Percentiles rank a stretch among this genome's conserved stretches.
Evolutionary conservation across 2,797 vertebrate genomes (phyloP).

Genomic region (Halcyon leucocephala): DNA sequence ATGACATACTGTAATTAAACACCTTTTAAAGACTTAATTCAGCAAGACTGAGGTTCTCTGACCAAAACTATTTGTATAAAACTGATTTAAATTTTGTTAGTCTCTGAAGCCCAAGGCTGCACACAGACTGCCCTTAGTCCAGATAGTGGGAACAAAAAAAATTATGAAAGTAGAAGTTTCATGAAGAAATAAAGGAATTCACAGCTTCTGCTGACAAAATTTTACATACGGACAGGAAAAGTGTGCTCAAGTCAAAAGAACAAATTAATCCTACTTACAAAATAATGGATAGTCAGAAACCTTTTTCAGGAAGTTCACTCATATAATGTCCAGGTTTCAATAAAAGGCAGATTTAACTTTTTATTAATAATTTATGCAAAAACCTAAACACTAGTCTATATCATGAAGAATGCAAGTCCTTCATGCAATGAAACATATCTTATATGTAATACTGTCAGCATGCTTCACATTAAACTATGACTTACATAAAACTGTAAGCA

Average conservation of each 20-base stretch:
- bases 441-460: not conserved
- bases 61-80: constrained; percentile 51
- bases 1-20: constrained; percentile 43
- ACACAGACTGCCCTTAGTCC: not conserved
- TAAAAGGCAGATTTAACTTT: not conserved
- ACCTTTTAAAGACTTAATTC: constrained; percentile 22
- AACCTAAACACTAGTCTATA: not conserved
- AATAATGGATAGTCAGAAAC: not conserved
- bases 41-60: constrained; percentile 32
- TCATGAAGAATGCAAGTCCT: not conserved
- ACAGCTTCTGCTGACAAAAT: not conserved
- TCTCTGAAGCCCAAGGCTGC: constrained; percentile 40
- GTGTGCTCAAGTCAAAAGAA: not conserved
- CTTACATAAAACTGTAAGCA: not conserved
- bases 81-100: constrained; percentile 36
- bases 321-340: not conserved
- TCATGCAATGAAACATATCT: not conserved
- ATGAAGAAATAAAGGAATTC: constrained; percentile 6
- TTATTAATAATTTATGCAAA: not conserved
- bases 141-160: not conserved
- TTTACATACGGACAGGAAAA: not conserved
- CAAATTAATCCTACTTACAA: not conserved
- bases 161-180: not conserved
- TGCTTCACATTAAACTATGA: not conserved
- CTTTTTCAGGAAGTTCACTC: not conserved